A percentile compares a stretch with the other conserved stretches of the same genome.
phyloP scores from a whole-genome alignment of 2,113 vertebrate species.

The Cololabis saira region DNA sequence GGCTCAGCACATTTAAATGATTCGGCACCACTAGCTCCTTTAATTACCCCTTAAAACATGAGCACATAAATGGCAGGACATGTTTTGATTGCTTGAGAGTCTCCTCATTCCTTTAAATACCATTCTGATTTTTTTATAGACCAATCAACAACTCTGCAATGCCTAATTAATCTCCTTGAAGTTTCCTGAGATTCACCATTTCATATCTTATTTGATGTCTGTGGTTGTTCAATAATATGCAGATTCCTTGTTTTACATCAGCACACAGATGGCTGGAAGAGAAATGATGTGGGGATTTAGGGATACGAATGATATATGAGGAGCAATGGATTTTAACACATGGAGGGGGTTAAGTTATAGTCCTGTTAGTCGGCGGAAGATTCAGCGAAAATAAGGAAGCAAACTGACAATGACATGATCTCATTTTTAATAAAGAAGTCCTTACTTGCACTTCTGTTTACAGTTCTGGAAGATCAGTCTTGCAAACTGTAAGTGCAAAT shows the following conservation, averaged over 20 bases:
- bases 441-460: too few species aligned
- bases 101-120: slow-evolving; percentile 54
- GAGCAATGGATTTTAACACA: slow-evolving; percentile 12
- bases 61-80: slow-evolving; percentile 65
- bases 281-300: slow-evolving; percentile 31
- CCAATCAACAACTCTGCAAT: slow-evolving; percentile 58
- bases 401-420: background rate
- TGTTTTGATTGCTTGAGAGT: slow-evolving; percentile 69
- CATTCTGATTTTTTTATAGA: slow-evolving; percentile 59
- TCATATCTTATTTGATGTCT: slow-evolving; percentile 58
- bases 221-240: slow-evolving; percentile 54
- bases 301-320: slow-evolving; percentile 22
- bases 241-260: slow-evolving; percentile 57
- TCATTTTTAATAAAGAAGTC: too few species aligned
- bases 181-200: slow-evolving; percentile 60
- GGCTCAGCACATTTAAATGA: slow-evolving; percentile 47
- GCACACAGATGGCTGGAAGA: slow-evolving; percentile 53
- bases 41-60: slow-evolving; percentile 70
- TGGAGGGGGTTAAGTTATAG: background rate
- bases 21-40: slow-evolving; percentile 53
- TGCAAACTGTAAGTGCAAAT: too few species aligned
- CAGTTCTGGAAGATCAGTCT: too few species aligned
- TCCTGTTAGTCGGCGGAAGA: background rate
- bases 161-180: slow-evolving; percentile 70
- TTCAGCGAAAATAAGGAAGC: background rate